Conservation (phyloP, 2,888 invertebrate species). For the Limnephilus marmoratus region DNA sequence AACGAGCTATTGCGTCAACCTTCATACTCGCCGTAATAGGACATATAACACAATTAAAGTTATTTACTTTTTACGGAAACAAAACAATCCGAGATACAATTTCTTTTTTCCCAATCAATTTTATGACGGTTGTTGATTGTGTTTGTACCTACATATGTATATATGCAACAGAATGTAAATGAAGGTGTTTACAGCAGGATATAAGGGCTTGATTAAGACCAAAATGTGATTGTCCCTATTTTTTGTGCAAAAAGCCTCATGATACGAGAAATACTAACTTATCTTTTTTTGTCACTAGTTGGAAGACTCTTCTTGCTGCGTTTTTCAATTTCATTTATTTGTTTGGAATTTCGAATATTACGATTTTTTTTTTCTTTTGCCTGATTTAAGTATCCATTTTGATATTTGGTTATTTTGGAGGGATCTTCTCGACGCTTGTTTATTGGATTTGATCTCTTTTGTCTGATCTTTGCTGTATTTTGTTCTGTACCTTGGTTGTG, state of each 20-base stretch:
- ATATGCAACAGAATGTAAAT: slow-evolving; percentile 3
- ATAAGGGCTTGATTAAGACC: neutral
- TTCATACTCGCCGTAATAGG: too few relatives aligned
- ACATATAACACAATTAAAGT: neutral
- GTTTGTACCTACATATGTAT: neutral
- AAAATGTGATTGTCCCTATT: neutral
- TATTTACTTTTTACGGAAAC: neutral
- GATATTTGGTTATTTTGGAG: neutral
- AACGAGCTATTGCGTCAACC: too few relatives aligned
- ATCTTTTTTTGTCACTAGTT: neutral
- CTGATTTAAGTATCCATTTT: neutral
- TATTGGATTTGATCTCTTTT: neutral
- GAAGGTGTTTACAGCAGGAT: neutral
- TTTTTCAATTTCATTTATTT: neutral
- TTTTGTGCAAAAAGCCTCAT: neutral
- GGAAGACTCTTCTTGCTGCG: neutral
- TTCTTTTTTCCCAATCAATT: neutral
- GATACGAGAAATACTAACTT: slow-evolving; percentile 11
- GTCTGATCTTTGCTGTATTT: neutral
- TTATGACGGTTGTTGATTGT: neutral
- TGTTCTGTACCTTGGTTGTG: neutral
- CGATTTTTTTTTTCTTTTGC: neutral
- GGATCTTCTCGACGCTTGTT: neutral
- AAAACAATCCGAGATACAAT: neutral
- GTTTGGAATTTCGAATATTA: neutral